Percentiles rank a stretch among this genome's conserved stretches.
Conservation (phyloP, 2,888 invertebrate genomes). For the Drosophila trichaetosa region DNA sequence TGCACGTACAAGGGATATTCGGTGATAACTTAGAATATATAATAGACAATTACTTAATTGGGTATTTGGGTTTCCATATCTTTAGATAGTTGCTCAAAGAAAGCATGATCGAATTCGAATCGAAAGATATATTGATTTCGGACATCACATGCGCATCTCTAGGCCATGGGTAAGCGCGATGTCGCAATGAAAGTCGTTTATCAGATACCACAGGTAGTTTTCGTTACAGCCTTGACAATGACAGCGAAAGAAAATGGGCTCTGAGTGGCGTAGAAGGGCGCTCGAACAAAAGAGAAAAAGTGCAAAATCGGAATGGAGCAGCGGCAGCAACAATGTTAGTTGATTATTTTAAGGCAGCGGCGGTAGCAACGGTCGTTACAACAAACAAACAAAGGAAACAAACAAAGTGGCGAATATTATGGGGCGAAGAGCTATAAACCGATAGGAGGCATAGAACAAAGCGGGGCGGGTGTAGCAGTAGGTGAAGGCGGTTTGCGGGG, state of each 20-base stretch:
- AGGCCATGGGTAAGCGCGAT: conserved; percentile 5
- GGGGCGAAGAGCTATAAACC: conserved; percentile 46
- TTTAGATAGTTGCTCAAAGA: background rate
- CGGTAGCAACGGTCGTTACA: conserved; percentile 65
- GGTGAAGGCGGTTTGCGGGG: background rate
- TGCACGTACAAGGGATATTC: background rate
- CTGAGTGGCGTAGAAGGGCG: conserved; percentile 24
- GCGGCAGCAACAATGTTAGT: conserved; percentile 34
- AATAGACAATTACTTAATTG: background rate
- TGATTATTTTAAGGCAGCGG: conserved; percentile 42
- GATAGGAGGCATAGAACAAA: conserved; percentile 22
- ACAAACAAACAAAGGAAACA: conserved; percentile 78
- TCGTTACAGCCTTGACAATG: conserved; percentile 73
- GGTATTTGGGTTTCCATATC: background rate
- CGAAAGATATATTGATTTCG: background rate
- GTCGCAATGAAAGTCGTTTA: conserved; percentile 46
- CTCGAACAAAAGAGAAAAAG: conserved; percentile 34
- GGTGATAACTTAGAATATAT: background rate
- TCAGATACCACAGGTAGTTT: conserved; percentile 70
- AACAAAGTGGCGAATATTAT: conserved; percentile 63
- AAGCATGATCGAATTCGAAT: background rate
- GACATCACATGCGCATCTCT: conserved; percentile 32
- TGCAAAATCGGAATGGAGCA: conserved; percentile 51
- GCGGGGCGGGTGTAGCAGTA: background rate
- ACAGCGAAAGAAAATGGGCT: conserved; percentile 70